Base-by-base conservation (phyloP, 2,888 invertebrate species). In the Drosophila kanekoi region DNA sequence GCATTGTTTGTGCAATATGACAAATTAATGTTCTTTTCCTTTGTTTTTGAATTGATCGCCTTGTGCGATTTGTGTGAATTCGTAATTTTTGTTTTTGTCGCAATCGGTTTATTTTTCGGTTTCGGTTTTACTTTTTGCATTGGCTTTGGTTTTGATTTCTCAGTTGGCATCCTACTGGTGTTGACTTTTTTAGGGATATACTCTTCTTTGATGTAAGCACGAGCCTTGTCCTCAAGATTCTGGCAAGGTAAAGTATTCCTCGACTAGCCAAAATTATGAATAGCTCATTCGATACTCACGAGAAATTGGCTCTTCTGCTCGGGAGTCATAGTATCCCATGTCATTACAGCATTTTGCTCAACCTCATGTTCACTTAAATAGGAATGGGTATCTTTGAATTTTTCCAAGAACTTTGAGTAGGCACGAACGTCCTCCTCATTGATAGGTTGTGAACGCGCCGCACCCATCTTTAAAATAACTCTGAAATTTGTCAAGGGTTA, bases 231-330 rank as follows among this genome's bases (percentile, higher is more conserved):
- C 53, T 5, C 0, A 4, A 5, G 9, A 11, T 14, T 0, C 43
- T 44, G 20, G 23, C 14, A 4, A 33, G 23, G 3, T 11, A 23
- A 5, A 4, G 9, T 13, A 13, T 18, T 41, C 9, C 3, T 16
- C 10, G 9, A 16, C 9, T 4, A 40, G 14, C 9, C 16, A 40
- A 16, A 14, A 13, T 38, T 4, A 40, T 40, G 0, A 4, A 4
- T 16, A 10, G 4, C 10, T 16, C 4, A 20, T 1, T 18, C 11
- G 2, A 20, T 44, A 54, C 54, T 54, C 33, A 54, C 54, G 3
- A 16, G 20, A 14, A 35, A 54, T 14, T 44, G 33, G 44, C 13
- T 23, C 54, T 33, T 54, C 44, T 54, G 54, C 14, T 14, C 14
- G 0, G 35, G 14, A 14, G 54, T 23, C 54, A 54, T 44, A 4